Evolutionary conservation across 2,888 invertebrate genomes (phyloP).

Genomic region (Chrysomela aeneicollis): DNA sequence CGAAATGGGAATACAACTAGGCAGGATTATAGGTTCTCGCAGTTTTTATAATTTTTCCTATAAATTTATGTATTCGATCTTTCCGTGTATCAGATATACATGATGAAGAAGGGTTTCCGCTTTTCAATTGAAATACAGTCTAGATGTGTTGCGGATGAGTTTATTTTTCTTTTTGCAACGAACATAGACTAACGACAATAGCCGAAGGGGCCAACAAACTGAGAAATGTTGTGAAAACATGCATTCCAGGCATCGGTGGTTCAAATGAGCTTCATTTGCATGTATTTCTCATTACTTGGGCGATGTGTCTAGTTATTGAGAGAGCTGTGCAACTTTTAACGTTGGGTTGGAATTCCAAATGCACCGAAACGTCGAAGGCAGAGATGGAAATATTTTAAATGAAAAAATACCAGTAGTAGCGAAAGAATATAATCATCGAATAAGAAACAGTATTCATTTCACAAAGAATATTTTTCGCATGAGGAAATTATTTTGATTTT

Average conservation of each 20-base stretch:
- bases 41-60: no score
- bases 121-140: background rate
- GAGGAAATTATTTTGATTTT: no score
- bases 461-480: no score
- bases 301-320: conserved; percentile 53
- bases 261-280: conserved; percentile 59
- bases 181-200: conserved; percentile 11
- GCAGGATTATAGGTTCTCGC: no score
- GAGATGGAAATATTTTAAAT: background rate
- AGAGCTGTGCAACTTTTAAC: conserved; percentile 45
- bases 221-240: conserved; percentile 45
- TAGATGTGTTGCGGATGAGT: background rate
- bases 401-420: background rate
- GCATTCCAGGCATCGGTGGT: conserved; percentile 56
- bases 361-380: background rate
- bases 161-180: background rate
- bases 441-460: no score
- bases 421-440: no score
- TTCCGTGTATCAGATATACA: background rate
- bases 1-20: no score
- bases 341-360: conserved; percentile 17
- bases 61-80: no score
- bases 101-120: background rate
- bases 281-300: conserved; percentile 59
- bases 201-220: conserved; percentile 8